phyloP scores from a whole-genome alignment of 2,888 invertebrate species.

The Trichopria drosophilae region DNA sequence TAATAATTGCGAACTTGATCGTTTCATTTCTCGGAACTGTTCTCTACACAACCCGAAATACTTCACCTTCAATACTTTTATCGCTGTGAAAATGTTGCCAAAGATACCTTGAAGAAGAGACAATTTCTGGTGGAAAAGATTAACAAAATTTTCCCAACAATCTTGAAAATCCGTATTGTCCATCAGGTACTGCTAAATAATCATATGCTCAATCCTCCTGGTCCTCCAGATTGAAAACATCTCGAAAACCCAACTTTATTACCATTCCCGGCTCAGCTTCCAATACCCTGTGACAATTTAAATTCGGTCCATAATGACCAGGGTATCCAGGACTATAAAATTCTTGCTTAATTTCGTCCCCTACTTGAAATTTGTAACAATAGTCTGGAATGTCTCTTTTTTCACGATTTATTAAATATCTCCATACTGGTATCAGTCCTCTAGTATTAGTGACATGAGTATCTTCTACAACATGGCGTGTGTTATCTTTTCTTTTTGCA shows the following conservation, averaged over 20 bases:
- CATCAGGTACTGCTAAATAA: constrained; percentile 80
- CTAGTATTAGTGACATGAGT: no score
- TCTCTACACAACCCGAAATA: constrained; percentile 77
- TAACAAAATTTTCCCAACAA: constrained; percentile 73
- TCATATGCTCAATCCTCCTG: constrained; percentile 75
- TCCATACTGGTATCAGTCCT: no score
- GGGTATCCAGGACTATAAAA: constrained; percentile 75
- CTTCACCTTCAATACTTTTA: constrained; percentile 76
- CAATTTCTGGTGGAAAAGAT: constrained; percentile 69
- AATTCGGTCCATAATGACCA: constrained; percentile 67
- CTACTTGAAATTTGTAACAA: constrained; percentile 65
- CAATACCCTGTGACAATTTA: constrained; percentile 69
- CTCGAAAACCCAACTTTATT: constrained; percentile 78
- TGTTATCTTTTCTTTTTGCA: no score
- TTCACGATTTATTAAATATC: no score
- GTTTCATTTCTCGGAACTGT: constrained; percentile 68
- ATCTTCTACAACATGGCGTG: no score
- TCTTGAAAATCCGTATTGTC: constrained; percentile 75
- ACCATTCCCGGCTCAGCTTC: constrained; percentile 68
- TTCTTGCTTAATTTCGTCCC: constrained; percentile 64
- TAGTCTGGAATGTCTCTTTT: constrained; percentile 46
- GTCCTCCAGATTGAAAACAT: constrained; percentile 73
- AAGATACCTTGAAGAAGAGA: constrained; percentile 72
- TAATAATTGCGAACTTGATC: no score
- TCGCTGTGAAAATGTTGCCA: constrained; percentile 81